phyloP scores from a whole-genome alignment of 2,797 vertebrate species.

The Orientallactaga sibirica region DNA sequence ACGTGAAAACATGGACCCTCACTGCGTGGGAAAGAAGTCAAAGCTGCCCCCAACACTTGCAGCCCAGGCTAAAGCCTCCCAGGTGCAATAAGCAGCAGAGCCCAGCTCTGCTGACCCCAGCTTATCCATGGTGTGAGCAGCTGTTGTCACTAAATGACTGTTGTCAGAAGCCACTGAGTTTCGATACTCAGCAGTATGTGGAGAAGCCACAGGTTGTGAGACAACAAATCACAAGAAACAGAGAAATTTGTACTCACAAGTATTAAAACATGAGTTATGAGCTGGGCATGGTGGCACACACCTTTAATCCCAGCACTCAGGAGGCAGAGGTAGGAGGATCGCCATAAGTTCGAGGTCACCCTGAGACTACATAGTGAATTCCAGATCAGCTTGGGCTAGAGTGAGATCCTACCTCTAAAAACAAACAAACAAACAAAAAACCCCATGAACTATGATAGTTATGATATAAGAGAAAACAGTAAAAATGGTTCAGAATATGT shows the following conservation, averaged over 20 bases:
- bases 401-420: too few species aligned
- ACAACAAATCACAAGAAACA: neutral
- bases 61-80: neutral
- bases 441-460: neutral
- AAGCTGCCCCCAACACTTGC: neutral
- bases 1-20: neutral
- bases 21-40: constrained; percentile 5
- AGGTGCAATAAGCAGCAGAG: neutral
- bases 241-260: neutral
- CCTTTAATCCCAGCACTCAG: too few species aligned
- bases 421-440: too few species aligned
- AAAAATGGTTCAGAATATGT: neutral
- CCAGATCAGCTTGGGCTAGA: too few species aligned
- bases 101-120: neutral
- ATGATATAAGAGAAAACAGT: neutral
- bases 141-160: neutral
- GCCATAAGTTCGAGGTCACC: too few species aligned
- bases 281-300: too few species aligned
- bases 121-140: neutral
- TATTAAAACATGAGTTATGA: neutral
- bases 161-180: too few species aligned
- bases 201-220: neutral
- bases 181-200: neutral
- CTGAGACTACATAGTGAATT: too few species aligned
- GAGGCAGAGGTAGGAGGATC: too few species aligned